Base-by-base conservation (phyloP, 2,797 vertebrate genomes). In the Bradypodion ventrale region DNA sequence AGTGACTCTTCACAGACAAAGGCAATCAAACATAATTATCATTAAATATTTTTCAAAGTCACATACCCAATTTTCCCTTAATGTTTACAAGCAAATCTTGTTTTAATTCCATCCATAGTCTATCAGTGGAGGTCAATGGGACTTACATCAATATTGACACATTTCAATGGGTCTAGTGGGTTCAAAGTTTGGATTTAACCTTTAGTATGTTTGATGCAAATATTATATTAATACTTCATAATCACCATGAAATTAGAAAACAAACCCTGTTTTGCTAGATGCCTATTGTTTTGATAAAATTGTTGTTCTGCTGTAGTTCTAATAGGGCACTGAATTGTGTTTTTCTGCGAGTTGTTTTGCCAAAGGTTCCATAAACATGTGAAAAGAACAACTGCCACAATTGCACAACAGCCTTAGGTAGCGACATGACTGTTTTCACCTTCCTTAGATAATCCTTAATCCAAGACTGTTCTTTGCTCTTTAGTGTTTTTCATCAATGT, bases 391-490 rank as follows among this genome's bases (percentile, higher is more conserved):
- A n/a, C n/a, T n/a, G n/a, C n/a, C n/a, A n/a, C n/a, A n/a, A n/a
- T n/a, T n/a, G n/a, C n/a, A n/a, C n/a, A n/a, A n/a, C n/a, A n/a
- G n/a, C n/a, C n/a, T n/a, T n/a, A n/a, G n/a, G n/a, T n/a, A n/a
- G n/a, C n/a, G n/a, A n/a, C n/a, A n/a, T n/a, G n/a, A n/a, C n/a
- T 84, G 15, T 16, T 35, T 32, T 46, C 8, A 42, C 19, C 42
- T 46, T 49, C 78, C 44, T n/a, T 25, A 21, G 12, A 35, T 52
- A 81, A 37, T 9, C 19, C 52, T 19, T n/a, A n/a, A 59, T 56
- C 25, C 37, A 40, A 40, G 66, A 69, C n/a, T n/a, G 46, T 3
- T 79, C 85, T 74, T 88, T 29, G 86, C 37, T 86, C 6, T 72
- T 1, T 65, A 56, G 1, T 84, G 13, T 74, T 65, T 78, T 78